Base-by-base conservation (phyloP, 2,113 vertebrate genomes). In the Anas platyrhynchos region DNA sequence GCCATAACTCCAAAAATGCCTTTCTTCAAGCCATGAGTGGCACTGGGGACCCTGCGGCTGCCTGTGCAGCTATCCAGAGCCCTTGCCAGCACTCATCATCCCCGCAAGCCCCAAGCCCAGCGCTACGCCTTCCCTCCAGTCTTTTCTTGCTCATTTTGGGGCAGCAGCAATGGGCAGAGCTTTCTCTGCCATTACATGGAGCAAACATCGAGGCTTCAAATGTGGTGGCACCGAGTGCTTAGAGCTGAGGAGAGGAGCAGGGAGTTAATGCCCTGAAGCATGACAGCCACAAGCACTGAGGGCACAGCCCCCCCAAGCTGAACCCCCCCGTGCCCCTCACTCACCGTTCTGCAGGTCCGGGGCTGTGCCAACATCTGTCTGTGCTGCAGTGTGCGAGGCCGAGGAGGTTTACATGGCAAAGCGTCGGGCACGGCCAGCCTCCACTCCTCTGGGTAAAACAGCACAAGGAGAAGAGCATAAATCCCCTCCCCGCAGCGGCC, bases 171-270 rank as follows among this genome's bases (percentile, higher is more conserved):
- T 2, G 3, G 44, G 50, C 41, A 34, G 54, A 71, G 32, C 20
- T 34, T 34, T 59, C 76, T 63, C 27, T 31, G 67, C 66, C 5
- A 0, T 16, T 73, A 16, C 1, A 0, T 0, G 7, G 54, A 44
- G 66, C 14, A 43, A 78, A 76, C 1, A 6, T 17, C 67, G 6
- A 9, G 41, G 32, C 17, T 12, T 16, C 0, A 0, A 0, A 13
- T 76, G 52, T 0, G 1, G 36, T 1, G 1, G 25, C 7, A 17
- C 41, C 0, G 2, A 63, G 34, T 0, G 2, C 59, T 68, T 38
- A 43, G 15, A 0, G 2, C 55, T 46, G 68, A 43, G 56, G 56
- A 41, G 38, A 67, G 2, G n/a, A 29, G 52, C 50, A 87, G 17
- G 11, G 32, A 77, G 36, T 12, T 11, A 7, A 63, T 22, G 69